These are phyloP conservation scores for Mirza zaza DNA, from an alignment of 2,113 vertebrate genomes.

Conservation along the genomic window DNA sequence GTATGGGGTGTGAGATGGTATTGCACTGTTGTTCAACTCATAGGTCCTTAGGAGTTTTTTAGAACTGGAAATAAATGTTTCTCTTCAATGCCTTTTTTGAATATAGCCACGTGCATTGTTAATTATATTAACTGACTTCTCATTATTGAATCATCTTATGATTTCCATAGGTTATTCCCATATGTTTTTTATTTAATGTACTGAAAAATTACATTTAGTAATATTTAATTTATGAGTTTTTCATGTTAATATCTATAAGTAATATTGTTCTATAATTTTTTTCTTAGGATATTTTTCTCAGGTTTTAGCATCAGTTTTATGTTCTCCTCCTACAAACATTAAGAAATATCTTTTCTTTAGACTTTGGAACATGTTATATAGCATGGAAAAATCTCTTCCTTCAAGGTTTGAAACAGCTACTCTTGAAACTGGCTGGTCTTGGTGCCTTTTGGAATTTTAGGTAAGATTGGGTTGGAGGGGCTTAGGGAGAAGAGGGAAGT, in stretches of 20 bases:
- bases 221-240: constrained; percentile 32
- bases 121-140: not conserved
- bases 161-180: not conserved
- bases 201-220: not conserved
- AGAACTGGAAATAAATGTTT: constrained; percentile 43
- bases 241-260: not conserved
- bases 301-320: constrained; percentile 18
- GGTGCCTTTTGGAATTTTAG: not conserved
- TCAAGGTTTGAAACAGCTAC: not conserved
- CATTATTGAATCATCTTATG: not conserved
- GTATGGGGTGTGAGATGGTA: not conserved
- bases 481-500: not conserved
- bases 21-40: not conserved
- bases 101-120: not conserved
- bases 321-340: not conserved
- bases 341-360: not conserved
- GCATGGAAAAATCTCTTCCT: not conserved
- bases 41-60: not conserved
- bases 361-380: not conserved
- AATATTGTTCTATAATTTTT: not conserved
- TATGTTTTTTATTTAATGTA: not conserved
- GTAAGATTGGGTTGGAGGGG: not conserved
- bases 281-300: not conserved
- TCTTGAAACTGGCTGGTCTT: not conserved
- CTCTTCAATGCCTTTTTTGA: not conserved